Conservation (phyloP, 2,888 invertebrate genomes). For the Hirtodrosophila trivittata region DNA sequence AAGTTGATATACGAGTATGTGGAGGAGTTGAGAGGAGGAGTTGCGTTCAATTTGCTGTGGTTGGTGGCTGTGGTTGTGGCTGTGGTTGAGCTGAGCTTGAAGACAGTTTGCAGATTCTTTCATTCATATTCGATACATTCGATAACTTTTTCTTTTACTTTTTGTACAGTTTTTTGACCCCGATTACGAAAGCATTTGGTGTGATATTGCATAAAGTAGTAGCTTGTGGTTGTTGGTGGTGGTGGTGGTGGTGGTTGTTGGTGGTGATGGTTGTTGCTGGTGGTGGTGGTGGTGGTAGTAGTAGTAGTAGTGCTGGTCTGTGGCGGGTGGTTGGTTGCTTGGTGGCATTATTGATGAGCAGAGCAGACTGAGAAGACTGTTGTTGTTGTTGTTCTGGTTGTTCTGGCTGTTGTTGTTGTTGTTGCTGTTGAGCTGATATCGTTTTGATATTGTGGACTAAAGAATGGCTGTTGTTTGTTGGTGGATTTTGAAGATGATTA, state of each 20-base stretch:
- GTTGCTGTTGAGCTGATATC: constrained; percentile 10
- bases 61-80: constrained; percentile 15
- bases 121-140: neutral
- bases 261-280: constrained; percentile 14
- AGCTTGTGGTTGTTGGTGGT: constrained; percentile 21
- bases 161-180: constrained; percentile 6
- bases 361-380: constrained; percentile 58
- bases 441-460: constrained; percentile 6
- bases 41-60: constrained; percentile 16
- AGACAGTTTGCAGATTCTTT: neutral
- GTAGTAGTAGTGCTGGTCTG: constrained; percentile 18
- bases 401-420: constrained; percentile 20
- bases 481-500: neutral
- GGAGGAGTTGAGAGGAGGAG: constrained; percentile 34
- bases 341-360: constrained; percentile 53
- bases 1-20: constrained; percentile 6
- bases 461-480: neutral
- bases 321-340: constrained; percentile 37
- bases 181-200: constrained; percentile 15
- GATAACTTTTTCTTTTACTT: neutral
- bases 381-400: constrained; percentile 28
- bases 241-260: constrained; percentile 12
- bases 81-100: constrained; percentile 29
- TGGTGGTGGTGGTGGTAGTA: constrained; percentile 12
- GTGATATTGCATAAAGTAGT: constrained; percentile 30